Evolutionary conservation across 2,888 invertebrate genomes (phyloP), one percentile per base, ranked within the genome.

Genomic region (Corythucha ciliata): DNA sequence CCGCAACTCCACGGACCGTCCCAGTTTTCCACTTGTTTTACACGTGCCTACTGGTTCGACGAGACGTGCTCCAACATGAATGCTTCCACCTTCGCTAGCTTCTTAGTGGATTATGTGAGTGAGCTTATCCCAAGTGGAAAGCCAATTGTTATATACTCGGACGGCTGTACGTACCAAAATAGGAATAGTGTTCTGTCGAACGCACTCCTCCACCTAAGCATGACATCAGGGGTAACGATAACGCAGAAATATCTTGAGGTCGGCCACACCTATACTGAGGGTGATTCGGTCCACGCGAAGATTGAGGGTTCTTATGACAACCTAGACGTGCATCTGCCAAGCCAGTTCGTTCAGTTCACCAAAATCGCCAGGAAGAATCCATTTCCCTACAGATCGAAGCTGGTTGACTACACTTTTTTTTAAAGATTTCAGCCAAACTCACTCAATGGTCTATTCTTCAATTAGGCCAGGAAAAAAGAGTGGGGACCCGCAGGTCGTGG

Each of bases 231-330:
- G 14, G 54, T 59, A n/a, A 51, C 40, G 2, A 61, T 65, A 47
- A 54, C 55, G 18, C 63, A 64, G 50, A 66, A 65, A 45, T 63
- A 58, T 52, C 48, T 64, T 4, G 59, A 59, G 20, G 57, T 57
- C 34, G 63, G 63, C 0, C 64, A 63, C 52, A 64, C 64, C 6
- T 62, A 64, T 55, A 64, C 62, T 59, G 62, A 63, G 48, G 57
- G 58, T 34, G 64, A 65, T 48, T 57, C 55, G 2, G 62, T 64
- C 24, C 63, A 65, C 45, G 55, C 57, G 24, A 32, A 45, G 22
- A 60, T 63, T 22, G 62, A 64, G 26, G 29, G 33, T 7, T 47
- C 20, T 14, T 36, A 42, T 14, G 26, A 41, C 33, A 27, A 48
- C 20, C 29, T 51, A 24, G 52, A 55, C 18, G 34, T 55, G 7